Percentiles rank a stretch among this genome's conserved stretches.
phyloP scores from a whole-genome alignment of 1,140 invertebrate genomes.

The Coptotermes formosanus region DNA sequence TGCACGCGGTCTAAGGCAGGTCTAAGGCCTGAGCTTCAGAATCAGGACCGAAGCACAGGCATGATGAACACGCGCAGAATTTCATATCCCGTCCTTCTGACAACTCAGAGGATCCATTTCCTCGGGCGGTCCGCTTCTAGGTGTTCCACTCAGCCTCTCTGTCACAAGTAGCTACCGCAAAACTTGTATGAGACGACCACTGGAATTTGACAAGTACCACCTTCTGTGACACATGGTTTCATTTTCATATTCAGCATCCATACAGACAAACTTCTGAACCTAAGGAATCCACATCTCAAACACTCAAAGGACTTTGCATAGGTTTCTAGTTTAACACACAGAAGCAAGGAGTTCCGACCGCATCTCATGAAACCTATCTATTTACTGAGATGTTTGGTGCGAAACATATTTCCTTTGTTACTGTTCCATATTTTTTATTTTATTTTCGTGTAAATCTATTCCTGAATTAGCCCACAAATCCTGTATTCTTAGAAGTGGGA shows the following conservation, averaged over 20 bases:
- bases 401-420: too few species aligned
- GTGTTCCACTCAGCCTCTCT: neutral
- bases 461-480: too few species aligned
- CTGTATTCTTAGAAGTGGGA: too few species aligned
- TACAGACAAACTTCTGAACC: neutral
- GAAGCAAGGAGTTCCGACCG: too few species aligned
- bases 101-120: constrained; percentile 29
- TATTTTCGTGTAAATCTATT: too few species aligned
- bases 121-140: neutral
- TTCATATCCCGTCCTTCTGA: constrained; percentile 30
- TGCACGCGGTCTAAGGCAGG: neutral
- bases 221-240: neutral
- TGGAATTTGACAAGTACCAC: neutral
- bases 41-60: neutral
- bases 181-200: neutral
- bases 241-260: neutral
- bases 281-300: neutral
- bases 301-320: too few species aligned
- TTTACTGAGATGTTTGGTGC: too few species aligned
- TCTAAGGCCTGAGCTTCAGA: neutral
- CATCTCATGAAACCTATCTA: too few species aligned
- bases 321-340: too few species aligned
- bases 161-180: neutral
- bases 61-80: constrained; percentile 28
- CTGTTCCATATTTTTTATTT: too few species aligned